phyloP scores from a whole-genome alignment of 2,113 vertebrate genomes.

The Istiophorus platypterus region DNA sequence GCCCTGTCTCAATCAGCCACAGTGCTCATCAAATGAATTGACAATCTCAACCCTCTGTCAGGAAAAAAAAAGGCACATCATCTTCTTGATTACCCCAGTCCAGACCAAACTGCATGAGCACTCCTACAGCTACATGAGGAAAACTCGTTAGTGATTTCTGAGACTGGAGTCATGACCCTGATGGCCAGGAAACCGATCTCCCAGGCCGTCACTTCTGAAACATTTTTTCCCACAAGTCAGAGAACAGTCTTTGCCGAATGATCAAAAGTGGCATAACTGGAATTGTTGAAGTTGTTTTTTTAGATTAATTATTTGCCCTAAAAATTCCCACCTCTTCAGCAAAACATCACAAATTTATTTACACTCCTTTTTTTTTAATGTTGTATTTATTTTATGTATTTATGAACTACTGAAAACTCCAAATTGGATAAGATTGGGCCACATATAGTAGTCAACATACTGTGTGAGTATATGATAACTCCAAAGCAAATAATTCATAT shows the following conservation, averaged over 20 bases:
- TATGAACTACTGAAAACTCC: not conserved
- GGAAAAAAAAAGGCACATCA: not conserved
- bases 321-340: not conserved
- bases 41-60: not conserved
- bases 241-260: not conserved
- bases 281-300: too few species aligned
- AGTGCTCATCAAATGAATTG: conserved; percentile 27
- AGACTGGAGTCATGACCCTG: conserved; percentile 12
- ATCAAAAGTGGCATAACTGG: too few species aligned
- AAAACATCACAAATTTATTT: not conserved
- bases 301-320: not conserved
- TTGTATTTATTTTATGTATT: not conserved
- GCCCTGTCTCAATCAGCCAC: conserved; percentile 7
- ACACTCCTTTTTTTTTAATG: not conserved
- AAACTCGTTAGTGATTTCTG: conserved; percentile 7
- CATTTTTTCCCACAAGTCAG: not conserved
- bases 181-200: conserved; percentile 13
- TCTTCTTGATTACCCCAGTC: conserved; percentile 36
- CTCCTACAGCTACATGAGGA: not conserved
- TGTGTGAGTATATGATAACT: not conserved
- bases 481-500: not conserved
- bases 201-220: not conserved
- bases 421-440: not conserved
- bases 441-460: not conserved
- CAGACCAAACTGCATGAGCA: conserved; percentile 17